Evolutionary conservation across 2,797 vertebrate genomes (phyloP).

Genomic region (Poecilia velifera): DNA sequence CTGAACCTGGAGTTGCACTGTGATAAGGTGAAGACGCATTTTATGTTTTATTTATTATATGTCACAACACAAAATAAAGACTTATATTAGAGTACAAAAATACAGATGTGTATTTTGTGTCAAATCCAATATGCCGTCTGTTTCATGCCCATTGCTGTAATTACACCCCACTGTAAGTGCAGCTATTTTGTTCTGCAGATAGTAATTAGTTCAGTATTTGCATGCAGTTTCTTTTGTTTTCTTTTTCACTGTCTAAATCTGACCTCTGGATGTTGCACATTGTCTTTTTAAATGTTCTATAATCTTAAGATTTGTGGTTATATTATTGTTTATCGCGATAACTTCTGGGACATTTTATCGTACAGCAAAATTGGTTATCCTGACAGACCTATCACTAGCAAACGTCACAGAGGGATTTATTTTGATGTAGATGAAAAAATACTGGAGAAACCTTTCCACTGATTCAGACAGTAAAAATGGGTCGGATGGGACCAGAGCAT

Average conservation of each 20-base stretch:
- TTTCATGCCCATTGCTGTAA: background rate
- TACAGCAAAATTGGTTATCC: no score
- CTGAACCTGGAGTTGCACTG: slow-evolving; percentile 94
- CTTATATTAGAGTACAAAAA: background rate
- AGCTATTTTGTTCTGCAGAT: background rate
- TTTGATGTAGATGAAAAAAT: slow-evolving; percentile 19
- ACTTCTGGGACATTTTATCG: no score
- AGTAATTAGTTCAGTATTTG: background rate
- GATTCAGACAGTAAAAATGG: slow-evolving; percentile 46
- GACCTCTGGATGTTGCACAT: background rate
- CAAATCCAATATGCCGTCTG: background rate
- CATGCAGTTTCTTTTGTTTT: background rate
- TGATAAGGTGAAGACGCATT: slow-evolving; percentile 84
- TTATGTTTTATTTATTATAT: background rate
- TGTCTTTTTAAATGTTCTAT: background rate
- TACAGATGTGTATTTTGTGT: background rate
- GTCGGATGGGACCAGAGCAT: slow-evolving; percentile 28
- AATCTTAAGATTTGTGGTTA: background rate
- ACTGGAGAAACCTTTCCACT: slow-evolving; percentile 15
- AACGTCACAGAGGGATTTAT: background rate
- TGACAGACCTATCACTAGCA: no score
- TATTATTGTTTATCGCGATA: no score
- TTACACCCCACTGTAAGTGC: background rate
- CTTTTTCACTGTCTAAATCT: background rate
- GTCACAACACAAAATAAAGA: background rate